These are phyloP conservation scores for Odontocolon sp. DNA, from an alignment of 2,888 invertebrate genomes.

Conservation along the genomic window DNA sequence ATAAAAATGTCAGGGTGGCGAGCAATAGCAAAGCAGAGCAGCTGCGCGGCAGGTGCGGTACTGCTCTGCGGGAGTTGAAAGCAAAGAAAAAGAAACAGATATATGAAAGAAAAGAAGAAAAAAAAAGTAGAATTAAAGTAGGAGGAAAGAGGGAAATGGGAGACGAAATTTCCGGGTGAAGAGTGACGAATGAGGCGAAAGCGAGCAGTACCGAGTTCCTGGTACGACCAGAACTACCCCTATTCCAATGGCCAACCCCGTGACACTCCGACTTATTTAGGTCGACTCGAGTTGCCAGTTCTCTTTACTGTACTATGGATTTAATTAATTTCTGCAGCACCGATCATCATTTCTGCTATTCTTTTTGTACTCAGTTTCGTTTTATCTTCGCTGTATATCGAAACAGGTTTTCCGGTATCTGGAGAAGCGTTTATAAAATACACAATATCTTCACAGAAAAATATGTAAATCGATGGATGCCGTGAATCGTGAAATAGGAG, in stretches of 20 bases:
- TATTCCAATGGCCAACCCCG: constrained; percentile 37
- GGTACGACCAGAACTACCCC: constrained; percentile 17
- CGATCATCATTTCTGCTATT: constrained; percentile 30
- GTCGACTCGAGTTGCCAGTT: constrained; percentile 21
- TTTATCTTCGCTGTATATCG: neutral
- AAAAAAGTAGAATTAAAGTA: neutral
- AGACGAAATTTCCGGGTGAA: constrained; percentile 51
- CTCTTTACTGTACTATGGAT: constrained; percentile 20
- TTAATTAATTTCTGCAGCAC: constrained; percentile 42
- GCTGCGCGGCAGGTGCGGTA: constrained; percentile 6
- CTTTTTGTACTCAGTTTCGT: constrained; percentile 10
- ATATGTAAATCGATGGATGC: neutral
- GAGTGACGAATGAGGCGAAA: constrained; percentile 44
- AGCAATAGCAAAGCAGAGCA: constrained; percentile 16
- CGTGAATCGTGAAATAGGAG: neutral
- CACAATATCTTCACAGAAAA: neutral
- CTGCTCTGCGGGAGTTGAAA: neutral
- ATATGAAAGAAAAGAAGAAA: neutral
- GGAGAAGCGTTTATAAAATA: neutral
- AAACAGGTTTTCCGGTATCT: neutral
- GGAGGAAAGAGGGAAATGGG: constrained; percentile 14
- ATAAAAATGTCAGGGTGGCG: constrained; percentile 51
- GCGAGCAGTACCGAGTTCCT: neutral
- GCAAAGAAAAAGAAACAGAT: neutral
- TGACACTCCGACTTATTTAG: constrained; percentile 35